Base-by-base conservation (phyloP, 2,113 vertebrate species). In the Castor canadensis region DNA sequence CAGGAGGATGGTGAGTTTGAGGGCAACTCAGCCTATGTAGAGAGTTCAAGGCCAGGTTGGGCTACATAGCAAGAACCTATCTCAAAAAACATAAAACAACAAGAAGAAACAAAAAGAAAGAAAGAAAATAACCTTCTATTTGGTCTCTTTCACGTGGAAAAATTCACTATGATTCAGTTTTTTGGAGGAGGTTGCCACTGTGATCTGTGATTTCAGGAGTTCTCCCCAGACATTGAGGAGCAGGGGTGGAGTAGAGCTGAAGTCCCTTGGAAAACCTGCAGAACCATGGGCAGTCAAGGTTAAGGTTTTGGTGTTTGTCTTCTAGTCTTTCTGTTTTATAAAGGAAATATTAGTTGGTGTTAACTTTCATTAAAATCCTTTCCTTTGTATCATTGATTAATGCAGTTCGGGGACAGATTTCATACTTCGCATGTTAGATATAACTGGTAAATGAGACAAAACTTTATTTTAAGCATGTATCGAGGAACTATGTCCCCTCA, bases 211-310 rank as follows among this genome's bases (percentile, higher is more conserved):
- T 58, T 43, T 32, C 5, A 30, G 16, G 32, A 22, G 9, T 81
- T 72, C n/a, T 91, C 35, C n/a, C 40, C 73, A 28, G 40, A 24
- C 26, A 5, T 10, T 45, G 4, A 10, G 8, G 20, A 19, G 40
- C 38, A 64, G 56, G 86, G 19, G 13, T 47, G 30, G 58, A 58
- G 28, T 30, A n/a, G 32, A 75, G 19, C 52, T 35, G 30, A 12
- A 17, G 28, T 52, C 35, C 38, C n/a, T 5, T 30, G 40, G 38
- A 16, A 28, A 2, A 9, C 19, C 19, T 26, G 40, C 11, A 26
- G 28, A 60, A 17, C 22, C 11, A n/a, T 1, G 7, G 17, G 8
- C 15, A 0, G 38, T 7, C n/a, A 20, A 64, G 12, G 19, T 32
- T 9, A 62, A 62, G 54, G 35, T 1, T 82, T 91, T 72, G 8